Base-by-base conservation (phyloP, 2,888 invertebrate genomes). In the Drosophila neonasuta region DNA sequence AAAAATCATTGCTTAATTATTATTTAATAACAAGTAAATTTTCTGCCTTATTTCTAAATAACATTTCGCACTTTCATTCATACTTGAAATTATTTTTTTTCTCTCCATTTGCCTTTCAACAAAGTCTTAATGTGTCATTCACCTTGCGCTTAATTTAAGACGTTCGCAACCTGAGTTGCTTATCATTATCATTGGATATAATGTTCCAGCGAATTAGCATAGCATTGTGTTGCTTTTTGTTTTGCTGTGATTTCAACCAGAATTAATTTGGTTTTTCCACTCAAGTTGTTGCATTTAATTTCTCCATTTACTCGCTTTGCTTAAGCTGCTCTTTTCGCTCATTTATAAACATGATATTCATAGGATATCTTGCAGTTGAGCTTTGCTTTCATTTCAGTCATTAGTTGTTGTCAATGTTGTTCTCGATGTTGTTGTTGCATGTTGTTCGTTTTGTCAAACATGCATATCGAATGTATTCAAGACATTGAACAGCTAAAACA, bases 401-500 rank as follows among this genome's bases (percentile, higher is more conserved):
- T 78, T 77, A 71, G 68, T 51, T 74, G 50, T 56, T 54, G 49
- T 55, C 6, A 15, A 49, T 48, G 34, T 65, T 52, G 42, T 41
- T 39, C 52, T 42, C 30, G 39, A 4, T 39, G 34, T 34, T 50
- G 32, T 59, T 52, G 39, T 52, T 46, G 52, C 45, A 54, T 67
- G 57, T 61, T 61, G 1, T 24, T 56, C 50, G 50, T 44, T 54
- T 61, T 65, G 79, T 79, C 73, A 65, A 81, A 81, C 80, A 70
- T 71, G 83, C 72, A 60, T 71, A 74, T 72, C 70, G 51, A 70
- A 70, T 70, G 50, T 54, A 10, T 58, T 45, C 17, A 32, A 41
- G 30, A 32, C 54, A 13, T 36, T 44, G 34, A 30, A 10, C 49
- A 50, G 41, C 41, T 20, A 10, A 41, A 32, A 52, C 24, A 17